Evolutionary conservation across 2,797 vertebrate species (phyloP), one percentile per base, ranked within the genome.

Genomic region (Pempheris klunzingeri): DNA sequence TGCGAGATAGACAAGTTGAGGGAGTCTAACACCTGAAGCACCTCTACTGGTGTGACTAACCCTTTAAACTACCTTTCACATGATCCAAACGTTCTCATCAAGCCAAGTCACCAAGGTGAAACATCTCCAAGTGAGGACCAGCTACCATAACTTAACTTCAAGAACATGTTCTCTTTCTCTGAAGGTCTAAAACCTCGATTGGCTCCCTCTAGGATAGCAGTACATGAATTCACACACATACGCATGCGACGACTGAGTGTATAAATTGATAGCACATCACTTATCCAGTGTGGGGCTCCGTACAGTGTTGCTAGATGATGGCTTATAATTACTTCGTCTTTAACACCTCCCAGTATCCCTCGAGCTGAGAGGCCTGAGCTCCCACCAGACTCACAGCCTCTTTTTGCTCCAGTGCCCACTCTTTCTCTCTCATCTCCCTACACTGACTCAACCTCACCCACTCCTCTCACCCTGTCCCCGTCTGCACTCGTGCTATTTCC

Each of bases 251-350:
- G 39, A 12, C 7, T 50, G 22, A 61, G 58, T 59, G 49, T 67
- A 41, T 65, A 73, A 61, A 75, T 61, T 75, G 70, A 75, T 62
- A 62, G 71, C 46, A 66, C 22, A 26, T 74, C 69, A 74, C 63
- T 54, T 47, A 75, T 76, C 22, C 41, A 26, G 41, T 63, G 58
- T 55, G 64, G 38, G 49, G 43, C 50, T 71, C 43, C 32, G 50
- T 52, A n/a, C 57, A 43, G 61, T 67, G 67, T 54, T 73, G 69
- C 65, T 77, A 78, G 81, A 81, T 81, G 68, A 65, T 55, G 80
- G 64, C 46, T 65, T 74, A 50, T 81, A 85, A 83, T 85, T 81
- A 81, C 78, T 85, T 74, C 57, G 66, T 61, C 80, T 84, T 76
- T 82, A 69, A 82, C 67, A 70, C 68, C 74, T 78, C 39, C 58